Base-by-base conservation (phyloP, 2,888 invertebrate genomes). In the Electrophaes corylata region DNA sequence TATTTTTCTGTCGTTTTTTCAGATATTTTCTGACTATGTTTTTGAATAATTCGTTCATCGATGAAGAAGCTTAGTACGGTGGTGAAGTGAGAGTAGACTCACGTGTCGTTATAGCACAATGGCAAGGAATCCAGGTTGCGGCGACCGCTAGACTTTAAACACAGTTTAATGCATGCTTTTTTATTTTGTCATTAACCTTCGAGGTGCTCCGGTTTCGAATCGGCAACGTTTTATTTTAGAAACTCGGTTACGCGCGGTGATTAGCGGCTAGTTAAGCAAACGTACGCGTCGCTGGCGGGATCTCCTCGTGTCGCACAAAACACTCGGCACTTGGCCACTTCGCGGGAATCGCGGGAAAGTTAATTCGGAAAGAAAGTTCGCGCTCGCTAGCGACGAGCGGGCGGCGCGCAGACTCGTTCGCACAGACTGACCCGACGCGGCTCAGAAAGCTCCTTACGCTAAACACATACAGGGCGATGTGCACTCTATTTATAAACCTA, bases 111-210 rank as follows among this genome's bases (percentile, higher is more conserved):
- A 57, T 67, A 63, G 69, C 70, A 73, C 73, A 74, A 71, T 72
- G 65, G 67, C 69, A 60, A 67, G 64, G 71, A 70, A 78, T 83
- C 83, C 83, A 80, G 78, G 70, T 72, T 73, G 73, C 72, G 75
- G 68, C 67, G 69, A 66, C 70, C 75, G 79, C 70, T 75, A 64
- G 65, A 48, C 67, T 66, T 64, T 69, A 81, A 81, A 83, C 83
- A 85, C 80, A 73, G 78, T 84, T 88, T 83, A 84, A 86, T 86
- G 85, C 83, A 85, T 81, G 86, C 78, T 83, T 88, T 86, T 67
- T 88, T 87, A 88, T 87, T 88, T 86, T 88, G 87, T 89, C 88
- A 89, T 88, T 89, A 89, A 89, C 89, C 90, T 90, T 89, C 89
- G 84, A 75, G 83, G 84, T 87, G 89, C 88, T 88, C 89, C 86